Evolutionary conservation across 2,797 vertebrate species (phyloP).

Genomic region (Ctenosaura bakeri): DNA sequence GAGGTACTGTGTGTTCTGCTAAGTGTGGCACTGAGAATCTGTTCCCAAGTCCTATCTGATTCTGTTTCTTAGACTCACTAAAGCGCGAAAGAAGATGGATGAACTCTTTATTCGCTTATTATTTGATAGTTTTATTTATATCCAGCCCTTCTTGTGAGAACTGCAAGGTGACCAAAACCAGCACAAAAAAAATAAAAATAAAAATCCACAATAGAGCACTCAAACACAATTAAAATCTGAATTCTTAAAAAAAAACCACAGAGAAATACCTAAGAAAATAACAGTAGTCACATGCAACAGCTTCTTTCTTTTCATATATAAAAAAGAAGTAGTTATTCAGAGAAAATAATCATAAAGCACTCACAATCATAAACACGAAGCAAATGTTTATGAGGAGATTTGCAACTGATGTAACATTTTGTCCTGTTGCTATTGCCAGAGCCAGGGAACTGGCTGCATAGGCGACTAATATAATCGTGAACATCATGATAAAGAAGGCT

Average conservation of each 20-base stretch:
- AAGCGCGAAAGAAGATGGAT: background rate
- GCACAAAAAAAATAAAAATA: background rate
- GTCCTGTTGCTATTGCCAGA: conserved; percentile 87
- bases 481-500: conserved; percentile 84
- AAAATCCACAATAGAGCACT: background rate
- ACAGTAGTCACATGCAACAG: background rate
- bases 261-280: background rate
- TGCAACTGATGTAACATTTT: conserved; percentile 84
- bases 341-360: conserved; percentile 49
- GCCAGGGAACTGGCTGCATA: conserved; percentile 85
- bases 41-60: background rate
- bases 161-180: background rate
- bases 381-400: conserved; percentile 86
- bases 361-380: conserved; percentile 92
- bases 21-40: too few species aligned
- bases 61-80: background rate
- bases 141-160: background rate
- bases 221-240: background rate
- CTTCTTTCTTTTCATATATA: background rate
- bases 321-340: background rate
- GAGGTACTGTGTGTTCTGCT: too few species aligned
- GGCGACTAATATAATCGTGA: conserved; percentile 84
- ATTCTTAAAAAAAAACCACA: background rate
- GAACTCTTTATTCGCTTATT: background rate
- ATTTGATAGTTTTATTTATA: background rate